Conservation (phyloP, 2,888 invertebrate genomes). For the Harpagoxenus sublaevis region DNA sequence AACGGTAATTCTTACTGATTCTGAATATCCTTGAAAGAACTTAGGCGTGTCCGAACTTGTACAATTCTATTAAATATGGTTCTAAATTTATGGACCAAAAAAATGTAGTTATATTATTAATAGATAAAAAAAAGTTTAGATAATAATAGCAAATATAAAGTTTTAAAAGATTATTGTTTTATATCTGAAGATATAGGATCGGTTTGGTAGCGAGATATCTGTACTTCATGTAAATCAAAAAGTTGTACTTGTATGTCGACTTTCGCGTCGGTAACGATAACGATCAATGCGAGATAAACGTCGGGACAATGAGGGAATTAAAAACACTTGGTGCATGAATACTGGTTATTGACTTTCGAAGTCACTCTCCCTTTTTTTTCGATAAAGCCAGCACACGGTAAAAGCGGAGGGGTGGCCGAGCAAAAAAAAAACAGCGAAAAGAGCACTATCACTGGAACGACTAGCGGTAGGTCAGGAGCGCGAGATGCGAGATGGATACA, state of each 20-base stretch:
- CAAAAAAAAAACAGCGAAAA: conserved; percentile 55
- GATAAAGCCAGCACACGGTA: conserved; percentile 61
- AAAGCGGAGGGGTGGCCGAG: conserved; percentile 46
- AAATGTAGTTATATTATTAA: background rate
- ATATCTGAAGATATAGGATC: background rate
- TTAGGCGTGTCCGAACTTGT: background rate
- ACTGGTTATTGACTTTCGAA: conserved; percentile 77
- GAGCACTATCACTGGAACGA: conserved; percentile 74
- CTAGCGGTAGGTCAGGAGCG: conserved; percentile 79
- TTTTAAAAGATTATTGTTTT: background rate
- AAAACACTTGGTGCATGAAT: conserved; percentile 68
- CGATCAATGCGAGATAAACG: conserved; percentile 47
- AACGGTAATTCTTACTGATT: conserved; percentile 21
- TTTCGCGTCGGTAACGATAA: conserved; percentile 37
- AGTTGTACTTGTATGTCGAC: conserved; percentile 5
- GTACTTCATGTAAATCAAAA: background rate
- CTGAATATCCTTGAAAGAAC: background rate
- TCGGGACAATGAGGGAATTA: conserved; percentile 57
- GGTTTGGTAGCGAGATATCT: background rate
- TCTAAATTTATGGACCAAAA: background rate
- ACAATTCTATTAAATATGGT: background rate
- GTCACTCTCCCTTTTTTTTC: conserved; percentile 78
- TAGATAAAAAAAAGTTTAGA: background rate
- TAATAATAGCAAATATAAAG: too few species aligned
- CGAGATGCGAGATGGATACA: conserved; percentile 82